Evolutionary conservation across 1,140 invertebrate genomes (phyloP), one percentile per base, ranked within the genome.

Genomic region (Bicyclus anynana): DNA sequence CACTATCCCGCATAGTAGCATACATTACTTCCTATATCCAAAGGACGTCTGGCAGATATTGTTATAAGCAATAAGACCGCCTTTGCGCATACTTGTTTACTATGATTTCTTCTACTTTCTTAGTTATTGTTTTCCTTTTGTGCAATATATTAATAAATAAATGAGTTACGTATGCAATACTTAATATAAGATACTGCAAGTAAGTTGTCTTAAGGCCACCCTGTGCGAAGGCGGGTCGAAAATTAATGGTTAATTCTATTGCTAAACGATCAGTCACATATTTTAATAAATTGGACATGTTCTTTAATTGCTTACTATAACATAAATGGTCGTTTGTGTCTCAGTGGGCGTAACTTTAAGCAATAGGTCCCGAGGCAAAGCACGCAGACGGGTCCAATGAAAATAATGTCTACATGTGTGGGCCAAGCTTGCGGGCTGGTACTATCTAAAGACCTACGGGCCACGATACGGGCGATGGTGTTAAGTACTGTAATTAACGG

Each of bases 371-470:
- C 55, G 47, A 49, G 55, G 55, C 55, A 51, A 51, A 16, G 49
- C 47, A 12, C 51, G 49, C 20, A 57, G 26, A 37, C 16, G 10
- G 3, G 40, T 44, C 20, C 21, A 27, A 55, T 44, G 55, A 57
- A 57, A 57, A 51, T 57, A 12, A 51, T 51, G 49, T 57, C 47
- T 48, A 57, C 55, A 44, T 51, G 55, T 57, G 55, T 57, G 55
- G 55, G 23, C 48, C 21, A 53, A 53, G 16, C 51, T 35, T 20
- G 40, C n/a, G n/a, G 16, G 40, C n/a, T 5, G 16, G 29, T 33
- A 12, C 29, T 12, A 33, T 33, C 29, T 33, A 33, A 33, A 33
- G 29, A 33, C 29, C 29, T 33, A 33, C 29, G 29, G 29, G 29
- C 29, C n/a, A 33, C 29, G 29, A n/a, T n/a, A n/a, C n/a, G 29